Evolutionary conservation across 2,797 vertebrate genomes (phyloP), one percentile per base, ranked within the genome.

Genomic region (Jordanella pulchra): DNA sequence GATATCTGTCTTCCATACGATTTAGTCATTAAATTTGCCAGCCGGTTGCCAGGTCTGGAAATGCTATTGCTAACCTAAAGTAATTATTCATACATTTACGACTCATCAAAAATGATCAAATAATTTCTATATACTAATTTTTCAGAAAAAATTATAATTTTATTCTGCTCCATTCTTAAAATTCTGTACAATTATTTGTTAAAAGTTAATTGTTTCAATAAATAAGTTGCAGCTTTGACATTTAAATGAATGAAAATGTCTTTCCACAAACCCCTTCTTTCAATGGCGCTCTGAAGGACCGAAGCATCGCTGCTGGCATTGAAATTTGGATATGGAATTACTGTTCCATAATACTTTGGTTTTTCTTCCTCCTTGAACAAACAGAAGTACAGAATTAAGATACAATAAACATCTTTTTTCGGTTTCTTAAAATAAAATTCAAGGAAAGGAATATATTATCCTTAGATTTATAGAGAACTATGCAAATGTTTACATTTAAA

Each of bases 211-310:
- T 39, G 35, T 39, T 39, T 39, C 9, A 39, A 39, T 39, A 7
- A 39, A 39, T 39, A 39, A 39, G 5, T 7, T 39, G 5, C 1
- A 39, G 35, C 35, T 5, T 5, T 39, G 63, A 18, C 0, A 3
- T 25, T n/a, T 13, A 28, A 14, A 68, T 27, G n/a, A 2, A 51
- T 11, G 2, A 50, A 39, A 3, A 1, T n/a, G 3, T 23, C 21
- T 28, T 51, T 4, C 69, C 64, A 48, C 30, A 0, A 6, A 97
- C 96, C 94, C 94, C 95, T 95, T 55, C 87, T 91, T n/a, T 91
- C 87, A 56, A 98, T 95, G 63, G 96, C 96, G 47, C 91, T 94
- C 75, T 96, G 90, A 66, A 99, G 90, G 67, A 92, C 89, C 2
- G 68, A 71, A 25, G 93, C 95, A 89, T 98, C 97, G 0, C 78